Percentiles rank a stretch among this genome's conserved stretches.
Evolutionary conservation across 2,888 invertebrate genomes (phyloP).

Genomic region (Scaptomyza reducta): DNA sequence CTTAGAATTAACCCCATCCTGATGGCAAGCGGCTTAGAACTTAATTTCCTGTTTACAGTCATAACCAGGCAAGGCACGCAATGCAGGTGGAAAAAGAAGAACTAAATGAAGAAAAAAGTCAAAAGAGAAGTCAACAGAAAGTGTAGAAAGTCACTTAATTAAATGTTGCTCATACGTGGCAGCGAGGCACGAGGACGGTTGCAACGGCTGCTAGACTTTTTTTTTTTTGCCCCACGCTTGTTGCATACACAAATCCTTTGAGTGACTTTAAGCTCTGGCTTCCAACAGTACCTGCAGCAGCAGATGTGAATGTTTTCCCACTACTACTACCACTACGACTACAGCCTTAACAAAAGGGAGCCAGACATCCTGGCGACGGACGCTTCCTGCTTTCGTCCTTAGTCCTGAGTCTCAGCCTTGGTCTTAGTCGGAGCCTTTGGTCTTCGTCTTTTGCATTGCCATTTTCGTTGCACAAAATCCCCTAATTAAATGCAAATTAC

Average conservation of each 20-base stretch:
- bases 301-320: conserved; percentile 13
- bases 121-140: conserved; percentile 31
- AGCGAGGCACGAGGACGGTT: conserved; percentile 25
- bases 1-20: conserved; percentile 3
- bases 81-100: conserved; percentile 17
- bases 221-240: conserved; percentile 18
- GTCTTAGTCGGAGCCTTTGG: conserved; percentile 18
- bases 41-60: conserved; percentile 68
- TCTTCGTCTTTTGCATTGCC: conserved; percentile 40
- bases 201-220: conserved; percentile 9
- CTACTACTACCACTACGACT: conserved; percentile 36
- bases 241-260: conserved; percentile 57
- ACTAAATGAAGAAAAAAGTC: neutral
- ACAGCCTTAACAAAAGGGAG: conserved; percentile 50
- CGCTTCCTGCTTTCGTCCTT: neutral
- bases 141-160: conserved; percentile 67
- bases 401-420: neutral
- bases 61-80: conserved; percentile 48
- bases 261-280: conserved; percentile 58
- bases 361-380: conserved; percentile 36
- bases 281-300: neutral
- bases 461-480: conserved; percentile 66
- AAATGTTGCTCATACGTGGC: conserved; percentile 65
- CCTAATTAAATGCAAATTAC: conserved; percentile 79
- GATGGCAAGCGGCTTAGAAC: conserved; percentile 52